These are phyloP conservation scores for Scartelaos histophorus DNA, from an alignment of 2,113 vertebrate species.

Conservation along the genomic window DNA sequence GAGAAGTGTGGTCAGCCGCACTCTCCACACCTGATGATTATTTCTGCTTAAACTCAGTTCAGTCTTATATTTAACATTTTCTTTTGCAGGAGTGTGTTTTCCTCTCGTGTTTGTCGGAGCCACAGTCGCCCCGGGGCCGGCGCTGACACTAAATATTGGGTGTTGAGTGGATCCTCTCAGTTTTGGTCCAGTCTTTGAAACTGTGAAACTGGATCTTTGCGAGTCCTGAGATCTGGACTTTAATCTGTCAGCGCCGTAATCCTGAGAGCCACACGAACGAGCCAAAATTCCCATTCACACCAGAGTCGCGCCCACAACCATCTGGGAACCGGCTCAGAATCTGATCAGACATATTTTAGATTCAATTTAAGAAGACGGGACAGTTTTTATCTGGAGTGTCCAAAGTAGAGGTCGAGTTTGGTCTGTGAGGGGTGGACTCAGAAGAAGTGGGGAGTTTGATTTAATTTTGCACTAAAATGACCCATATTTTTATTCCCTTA, in stretches of 20 bases:
- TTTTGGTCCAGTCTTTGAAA: neutral
- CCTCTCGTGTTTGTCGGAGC: neutral
- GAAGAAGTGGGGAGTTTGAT: no score
- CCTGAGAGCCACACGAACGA: neutral
- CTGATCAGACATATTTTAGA: neutral
- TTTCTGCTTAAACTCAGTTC: neutral
- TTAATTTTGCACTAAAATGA: no score
- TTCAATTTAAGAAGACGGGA: neutral
- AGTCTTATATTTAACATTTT: neutral
- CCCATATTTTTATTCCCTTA: no score
- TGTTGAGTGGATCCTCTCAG: conserved; percentile 5
- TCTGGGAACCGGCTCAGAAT: neutral
- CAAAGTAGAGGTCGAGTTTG: no score
- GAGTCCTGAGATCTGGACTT: conserved; percentile 10
- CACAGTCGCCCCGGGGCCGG: neutral
- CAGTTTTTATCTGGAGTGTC: neutral
- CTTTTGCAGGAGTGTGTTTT: neutral
- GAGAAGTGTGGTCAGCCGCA: no score
- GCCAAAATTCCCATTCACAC: conserved; percentile 3
- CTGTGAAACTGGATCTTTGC: neutral
- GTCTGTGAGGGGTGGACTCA: no score
- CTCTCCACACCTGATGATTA: no score
- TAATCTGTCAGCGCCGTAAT: conserved; percentile 8
- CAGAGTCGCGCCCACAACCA: neutral
- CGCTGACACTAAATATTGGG: conserved; percentile 13